Evolutionary conservation across 2,113 vertebrate species (phyloP).

Genomic region (Irena cyanogastra): DNA sequence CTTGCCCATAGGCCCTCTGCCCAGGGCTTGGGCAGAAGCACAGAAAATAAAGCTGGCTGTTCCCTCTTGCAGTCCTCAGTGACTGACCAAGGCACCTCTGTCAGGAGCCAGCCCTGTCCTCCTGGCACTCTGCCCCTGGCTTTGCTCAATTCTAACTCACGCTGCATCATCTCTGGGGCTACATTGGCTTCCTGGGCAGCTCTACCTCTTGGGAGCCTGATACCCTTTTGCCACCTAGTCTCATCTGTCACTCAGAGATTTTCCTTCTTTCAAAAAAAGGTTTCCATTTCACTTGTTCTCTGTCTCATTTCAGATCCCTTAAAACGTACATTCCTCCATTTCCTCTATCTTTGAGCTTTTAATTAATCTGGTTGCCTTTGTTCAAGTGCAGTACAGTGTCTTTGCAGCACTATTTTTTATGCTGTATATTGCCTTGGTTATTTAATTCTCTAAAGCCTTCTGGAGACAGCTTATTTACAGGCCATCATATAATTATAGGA

Average conservation of each 20-base stretch:
- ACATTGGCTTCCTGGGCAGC: neutral
- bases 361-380: slow-evolving; percentile 11
- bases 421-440: neutral
- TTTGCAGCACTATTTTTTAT: neutral
- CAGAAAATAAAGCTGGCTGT: neutral
- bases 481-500: neutral
- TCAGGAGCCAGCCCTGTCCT: neutral
- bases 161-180: neutral
- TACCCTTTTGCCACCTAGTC: neutral
- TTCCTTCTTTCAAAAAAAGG: neutral
- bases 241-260: neutral
- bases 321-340: neutral
- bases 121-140: too few relatives aligned
- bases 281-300: neutral
- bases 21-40: neutral
- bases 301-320: neutral
- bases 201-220: neutral
- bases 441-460: neutral
- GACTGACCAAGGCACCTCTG: neutral
- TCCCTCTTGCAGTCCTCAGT: neutral
- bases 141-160: neutral
- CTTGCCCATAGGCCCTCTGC: neutral
- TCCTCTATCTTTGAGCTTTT: neutral
- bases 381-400: neutral
- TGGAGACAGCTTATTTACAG: slow-evolving; percentile 11